These are phyloP conservation scores for Dysmachus trigonus DNA, from an alignment of 2,888 invertebrate genomes.

Conservation along the genomic window DNA sequence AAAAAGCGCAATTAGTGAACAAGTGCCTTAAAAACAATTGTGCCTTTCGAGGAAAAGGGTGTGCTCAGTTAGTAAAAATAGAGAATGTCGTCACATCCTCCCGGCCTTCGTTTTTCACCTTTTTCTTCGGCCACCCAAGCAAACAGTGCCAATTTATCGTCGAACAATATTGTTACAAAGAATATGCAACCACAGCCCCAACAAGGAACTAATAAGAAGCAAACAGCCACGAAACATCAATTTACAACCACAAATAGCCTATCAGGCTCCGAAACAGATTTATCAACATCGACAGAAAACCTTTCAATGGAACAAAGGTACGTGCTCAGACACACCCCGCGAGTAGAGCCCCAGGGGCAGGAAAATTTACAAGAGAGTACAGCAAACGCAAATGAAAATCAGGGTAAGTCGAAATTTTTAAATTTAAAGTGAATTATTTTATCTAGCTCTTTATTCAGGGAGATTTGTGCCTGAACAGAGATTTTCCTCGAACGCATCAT, in stretches of 20 bases:
- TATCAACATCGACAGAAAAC: slow-evolving; percentile 90
- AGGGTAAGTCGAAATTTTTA: slow-evolving; percentile 15
- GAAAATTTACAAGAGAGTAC: slow-evolving; percentile 73
- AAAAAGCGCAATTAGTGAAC: neutral
- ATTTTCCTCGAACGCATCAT: slow-evolving; percentile 51
- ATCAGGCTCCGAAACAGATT: slow-evolving; percentile 89
- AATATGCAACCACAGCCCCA: slow-evolving; percentile 48
- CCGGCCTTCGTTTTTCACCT: slow-evolving; percentile 52
- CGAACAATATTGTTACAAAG: slow-evolving; percentile 46
- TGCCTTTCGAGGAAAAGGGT: slow-evolving; percentile 38
- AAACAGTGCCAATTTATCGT: slow-evolving; percentile 23
- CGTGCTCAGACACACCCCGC: slow-evolving; percentile 72
- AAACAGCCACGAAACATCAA: slow-evolving; percentile 46
- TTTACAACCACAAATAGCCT: slow-evolving; percentile 58
- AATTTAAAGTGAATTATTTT: neutral
- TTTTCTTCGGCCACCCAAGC: slow-evolving; percentile 46
- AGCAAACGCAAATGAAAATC: slow-evolving; percentile 50
- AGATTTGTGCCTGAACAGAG: slow-evolving; percentile 50
- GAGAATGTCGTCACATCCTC: slow-evolving; percentile 53
- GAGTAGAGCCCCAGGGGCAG: slow-evolving; percentile 93
- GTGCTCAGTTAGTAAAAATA: slow-evolving; percentile 7
- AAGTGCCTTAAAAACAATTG: slow-evolving; percentile 43
- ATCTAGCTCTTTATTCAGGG: slow-evolving; percentile 36
- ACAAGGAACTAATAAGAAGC: slow-evolving; percentile 41
- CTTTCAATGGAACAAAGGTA: slow-evolving; percentile 85